These are phyloP conservation scores for Allolobophora icterica DNA, from an alignment of 2,888 invertebrate genomes.

Conservation along the genomic window DNA sequence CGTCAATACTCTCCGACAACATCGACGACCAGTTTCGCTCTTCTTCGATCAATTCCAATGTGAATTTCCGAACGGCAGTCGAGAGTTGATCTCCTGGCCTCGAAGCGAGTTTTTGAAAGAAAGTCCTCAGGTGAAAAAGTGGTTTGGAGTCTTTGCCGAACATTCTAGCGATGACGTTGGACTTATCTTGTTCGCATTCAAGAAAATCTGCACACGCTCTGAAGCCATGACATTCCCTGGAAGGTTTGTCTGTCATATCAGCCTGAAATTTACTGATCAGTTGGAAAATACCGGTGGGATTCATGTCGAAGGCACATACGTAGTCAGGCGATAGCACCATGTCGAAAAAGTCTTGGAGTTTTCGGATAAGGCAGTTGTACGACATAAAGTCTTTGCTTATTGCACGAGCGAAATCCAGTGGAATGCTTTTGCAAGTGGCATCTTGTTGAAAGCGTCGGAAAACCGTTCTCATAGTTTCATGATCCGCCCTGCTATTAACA, in stretches of 20 bases:
- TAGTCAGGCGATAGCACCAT: slow-evolving; percentile 3
- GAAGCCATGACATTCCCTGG: background rate
- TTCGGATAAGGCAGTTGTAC: slow-evolving; percentile 8
- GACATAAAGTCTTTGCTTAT: background rate
- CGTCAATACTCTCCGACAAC: slow-evolving; percentile 19
- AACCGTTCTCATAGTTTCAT: background rate
- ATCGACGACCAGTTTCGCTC: background rate
- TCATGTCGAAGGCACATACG: slow-evolving; percentile 24
- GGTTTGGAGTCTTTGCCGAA: background rate
- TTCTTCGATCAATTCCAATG: background rate
- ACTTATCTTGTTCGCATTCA: background rate
- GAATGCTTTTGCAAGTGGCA: background rate
- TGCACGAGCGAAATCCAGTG: background rate
- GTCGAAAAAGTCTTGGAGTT: slow-evolving; percentile 24
- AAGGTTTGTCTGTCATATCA: background rate
- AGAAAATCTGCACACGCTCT: background rate
- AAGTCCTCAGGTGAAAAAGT: background rate
- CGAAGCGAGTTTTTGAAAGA: background rate
- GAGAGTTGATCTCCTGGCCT: background rate
- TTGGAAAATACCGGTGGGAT: background rate
- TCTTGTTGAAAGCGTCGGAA: background rate
- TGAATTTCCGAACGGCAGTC: background rate
- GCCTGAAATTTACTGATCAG: background rate
- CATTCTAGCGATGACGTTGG: background rate
- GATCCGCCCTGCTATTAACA: background rate